Evolutionary conservation across 2,888 invertebrate genomes (phyloP).

Genomic region (Drosophila ezoana): DNA sequence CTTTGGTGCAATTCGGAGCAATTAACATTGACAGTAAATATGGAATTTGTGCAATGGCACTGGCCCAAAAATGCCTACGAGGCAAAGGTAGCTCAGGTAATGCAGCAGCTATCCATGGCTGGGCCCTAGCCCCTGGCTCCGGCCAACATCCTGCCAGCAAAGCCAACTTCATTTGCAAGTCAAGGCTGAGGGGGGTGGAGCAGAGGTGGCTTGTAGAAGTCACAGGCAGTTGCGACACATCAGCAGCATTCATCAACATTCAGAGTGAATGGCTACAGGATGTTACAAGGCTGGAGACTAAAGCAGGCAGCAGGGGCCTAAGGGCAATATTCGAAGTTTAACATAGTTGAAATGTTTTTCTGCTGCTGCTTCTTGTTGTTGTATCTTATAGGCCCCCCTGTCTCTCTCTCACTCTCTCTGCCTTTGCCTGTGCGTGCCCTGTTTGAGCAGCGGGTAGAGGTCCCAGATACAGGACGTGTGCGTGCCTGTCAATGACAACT

Average conservation of each 20-base stretch:
- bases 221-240: conserved; percentile 38
- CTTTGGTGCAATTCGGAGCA: conserved; percentile 77
- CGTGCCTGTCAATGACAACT: conserved; percentile 78
- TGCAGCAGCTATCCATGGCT: neutral
- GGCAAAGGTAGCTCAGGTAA: conserved; percentile 50
- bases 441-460: conserved; percentile 17
- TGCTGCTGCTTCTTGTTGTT: conserved; percentile 17
- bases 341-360: conserved; percentile 58
- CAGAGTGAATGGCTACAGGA: conserved; percentile 51
- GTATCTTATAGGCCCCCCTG: conserved; percentile 35
- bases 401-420: neutral
- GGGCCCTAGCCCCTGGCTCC: no score
- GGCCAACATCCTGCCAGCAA: conserved; percentile 53
- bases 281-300: conserved; percentile 37
- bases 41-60: conserved; percentile 70
- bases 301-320: conserved; percentile 14
- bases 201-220: neutral
- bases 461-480: conserved; percentile 45
- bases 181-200: conserved; percentile 8
- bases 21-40: conserved; percentile 80
- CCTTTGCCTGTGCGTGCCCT: conserved; percentile 33
- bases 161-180: conserved; percentile 76
- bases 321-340: conserved; percentile 50
- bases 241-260: conserved; percentile 62
- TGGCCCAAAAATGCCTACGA: conserved; percentile 71